These are phyloP conservation scores for Itoplectis maculator DNA, from an alignment of 2,888 invertebrate genomes.

Conservation along the genomic window DNA sequence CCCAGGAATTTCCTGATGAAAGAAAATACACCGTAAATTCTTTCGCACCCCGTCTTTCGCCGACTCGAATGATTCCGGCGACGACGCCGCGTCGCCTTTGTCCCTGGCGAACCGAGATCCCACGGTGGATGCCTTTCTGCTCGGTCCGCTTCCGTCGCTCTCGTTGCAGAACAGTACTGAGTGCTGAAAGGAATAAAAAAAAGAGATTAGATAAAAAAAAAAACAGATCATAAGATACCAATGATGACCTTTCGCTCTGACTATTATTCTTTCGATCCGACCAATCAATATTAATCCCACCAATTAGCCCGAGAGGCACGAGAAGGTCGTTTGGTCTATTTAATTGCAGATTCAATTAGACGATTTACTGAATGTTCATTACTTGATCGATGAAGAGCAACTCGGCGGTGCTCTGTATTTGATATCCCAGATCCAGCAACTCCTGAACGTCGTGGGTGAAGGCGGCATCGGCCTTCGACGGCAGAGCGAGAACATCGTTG, in stretches of 20 bases:
- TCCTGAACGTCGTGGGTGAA: constrained; percentile 89
- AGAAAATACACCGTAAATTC: not conserved
- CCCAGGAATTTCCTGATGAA: not conserved
- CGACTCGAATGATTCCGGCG: constrained; percentile 98
- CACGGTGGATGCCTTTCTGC: constrained; percentile 85
- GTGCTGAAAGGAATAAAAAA: constrained; percentile 86
- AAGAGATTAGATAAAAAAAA: constrained; percentile 22
- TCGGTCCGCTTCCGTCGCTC: constrained; percentile 86
- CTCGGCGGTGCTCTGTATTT: constrained; percentile 94
- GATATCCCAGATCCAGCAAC: constrained; percentile 92
- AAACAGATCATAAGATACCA: constrained; percentile 5
- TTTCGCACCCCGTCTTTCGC: constrained; percentile 93
- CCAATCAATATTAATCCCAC: constrained; percentile 44
- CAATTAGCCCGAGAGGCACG: constrained; percentile 15
- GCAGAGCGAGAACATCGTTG: constrained; percentile 88
- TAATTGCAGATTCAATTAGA: constrained; percentile 7
- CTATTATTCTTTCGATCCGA: constrained; percentile 38
- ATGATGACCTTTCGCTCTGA: constrained; percentile 21
- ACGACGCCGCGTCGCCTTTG: constrained; percentile 88
- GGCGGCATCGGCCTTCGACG: constrained; percentile 94
- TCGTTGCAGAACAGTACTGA: constrained; percentile 94
- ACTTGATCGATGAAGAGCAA: constrained; percentile 92
- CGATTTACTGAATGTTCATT: constrained; percentile 24
- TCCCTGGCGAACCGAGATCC: constrained; percentile 84
- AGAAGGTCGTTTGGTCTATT: not conserved